Base-by-base conservation (phyloP, 2,113 vertebrate species). In the Strigops habroptila region DNA sequence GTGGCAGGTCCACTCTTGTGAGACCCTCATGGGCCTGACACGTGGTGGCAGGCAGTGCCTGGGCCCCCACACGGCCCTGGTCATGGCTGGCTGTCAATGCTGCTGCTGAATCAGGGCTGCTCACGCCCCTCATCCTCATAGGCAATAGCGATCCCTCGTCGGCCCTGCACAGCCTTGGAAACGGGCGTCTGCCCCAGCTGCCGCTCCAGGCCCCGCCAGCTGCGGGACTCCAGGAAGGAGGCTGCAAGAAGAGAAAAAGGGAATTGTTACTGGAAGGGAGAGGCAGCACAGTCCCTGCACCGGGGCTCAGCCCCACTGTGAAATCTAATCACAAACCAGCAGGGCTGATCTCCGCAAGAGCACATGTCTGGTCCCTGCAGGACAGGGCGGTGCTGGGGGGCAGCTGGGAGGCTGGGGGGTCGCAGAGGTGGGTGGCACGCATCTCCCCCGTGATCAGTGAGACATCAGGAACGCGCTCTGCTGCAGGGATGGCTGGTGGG, bases 61-160 rank as follows among this genome's bases (percentile, higher is more conserved):
- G 3, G 27, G 70, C 7, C 17, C 31, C 16, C 7, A 1, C 73
- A 19, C 0, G 0, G 8, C 14, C 22, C 57, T 1, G 3, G 28
- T 87, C 44, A 43, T 24, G 46, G 23, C 4, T 51, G 35, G 15
- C 14, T 78, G 55, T n/a, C 1, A 3, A 1, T 0, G 23, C 35
- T 69, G 59, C 74, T 10, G 7, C 86, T 2, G 0, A 3, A n/a
- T 91, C 77, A 92, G 4, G 52, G 65, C 83, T 97, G 96, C 85
- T 97, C 78, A 28, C 11, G 78, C 12, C 90, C 96, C 78, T 99
- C 99, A 0, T 99, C 98, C 81, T 99, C 99, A 2, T 99, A 99
- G 80, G 99, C 99, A 16, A 99, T 99, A 52, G 99, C 99, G 65
- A 99, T 98, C 48, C 99, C 99, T 87, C 98, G 98, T 80, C 98